phyloP scores from a whole-genome alignment of 2,113 vertebrate genomes.

The Monarcha castaneiventris region DNA sequence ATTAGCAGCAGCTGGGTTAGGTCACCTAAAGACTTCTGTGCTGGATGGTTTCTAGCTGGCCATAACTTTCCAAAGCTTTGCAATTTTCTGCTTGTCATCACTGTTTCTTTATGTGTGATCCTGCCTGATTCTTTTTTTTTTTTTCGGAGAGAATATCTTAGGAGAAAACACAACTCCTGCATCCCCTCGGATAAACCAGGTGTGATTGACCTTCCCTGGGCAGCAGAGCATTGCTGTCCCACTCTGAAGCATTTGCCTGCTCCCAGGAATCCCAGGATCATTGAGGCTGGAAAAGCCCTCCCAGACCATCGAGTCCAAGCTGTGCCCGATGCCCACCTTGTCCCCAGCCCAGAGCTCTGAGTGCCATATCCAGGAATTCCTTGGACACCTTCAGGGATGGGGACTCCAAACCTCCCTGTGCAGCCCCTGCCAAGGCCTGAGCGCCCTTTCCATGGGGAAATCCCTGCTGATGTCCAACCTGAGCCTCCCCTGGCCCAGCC shows the following conservation, averaged over 20 bases:
- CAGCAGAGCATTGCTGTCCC: neutral
- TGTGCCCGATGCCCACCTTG: neutral
- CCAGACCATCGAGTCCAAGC: accelerated
- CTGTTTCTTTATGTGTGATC: constrained; percentile 9
- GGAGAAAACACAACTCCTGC: neutral
- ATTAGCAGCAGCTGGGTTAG: constrained; percentile 1
- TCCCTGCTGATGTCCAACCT: neutral
- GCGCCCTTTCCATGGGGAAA: neutral
- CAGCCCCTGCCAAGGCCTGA: neutral
- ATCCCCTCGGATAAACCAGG: neutral
- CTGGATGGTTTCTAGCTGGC: neutral
- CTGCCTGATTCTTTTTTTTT: neutral
- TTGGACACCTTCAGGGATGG: neutral
- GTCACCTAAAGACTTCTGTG: neutral
- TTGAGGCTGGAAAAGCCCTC: neutral
- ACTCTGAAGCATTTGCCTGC: neutral
- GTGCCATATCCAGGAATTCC: neutral
- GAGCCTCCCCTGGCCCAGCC: neutral
- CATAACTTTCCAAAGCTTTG: constrained; percentile 16
- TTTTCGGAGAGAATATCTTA: neutral
- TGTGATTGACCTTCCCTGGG: neutral
- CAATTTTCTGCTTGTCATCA: constrained; percentile 47
- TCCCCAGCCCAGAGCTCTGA: neutral
- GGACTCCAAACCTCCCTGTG: neutral
- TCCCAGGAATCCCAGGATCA: neutral